phyloP scores from a whole-genome alignment of 2,113 vertebrate species.

The Menura novaehollandiae region DNA sequence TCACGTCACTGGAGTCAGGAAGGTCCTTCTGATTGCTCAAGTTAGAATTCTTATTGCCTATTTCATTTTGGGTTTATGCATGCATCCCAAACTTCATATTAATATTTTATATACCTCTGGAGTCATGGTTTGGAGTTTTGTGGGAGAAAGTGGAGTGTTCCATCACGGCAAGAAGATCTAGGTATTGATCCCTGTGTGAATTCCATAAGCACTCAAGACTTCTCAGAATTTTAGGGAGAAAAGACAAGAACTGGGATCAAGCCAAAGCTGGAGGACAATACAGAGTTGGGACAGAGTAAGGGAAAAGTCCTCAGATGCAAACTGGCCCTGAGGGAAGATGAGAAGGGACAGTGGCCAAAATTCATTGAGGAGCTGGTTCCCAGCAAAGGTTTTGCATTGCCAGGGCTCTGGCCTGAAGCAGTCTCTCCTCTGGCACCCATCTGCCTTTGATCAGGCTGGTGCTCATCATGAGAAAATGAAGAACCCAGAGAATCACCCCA shows the following conservation, averaged over 20 bases:
- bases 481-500: background rate
- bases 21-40: background rate
- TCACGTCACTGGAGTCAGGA: background rate
- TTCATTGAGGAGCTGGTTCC: background rate
- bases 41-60: background rate
- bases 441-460: background rate
- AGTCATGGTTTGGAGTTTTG: background rate
- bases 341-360: background rate
- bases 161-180: background rate
- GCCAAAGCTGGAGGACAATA: background rate
- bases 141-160: background rate
- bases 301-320: background rate
- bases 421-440: background rate
- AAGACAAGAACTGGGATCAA: background rate
- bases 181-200: background rate
- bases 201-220: accelerated
- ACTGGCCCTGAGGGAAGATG: background rate
- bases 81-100: background rate
- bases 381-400: background rate
- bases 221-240: background rate
- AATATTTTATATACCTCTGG: background rate
- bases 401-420: background rate
- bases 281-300: accelerated
- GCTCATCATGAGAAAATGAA: background rate
- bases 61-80: background rate